Base-by-base conservation (phyloP, 2,797 vertebrate species). In the Hemibagrus guttatus region DNA sequence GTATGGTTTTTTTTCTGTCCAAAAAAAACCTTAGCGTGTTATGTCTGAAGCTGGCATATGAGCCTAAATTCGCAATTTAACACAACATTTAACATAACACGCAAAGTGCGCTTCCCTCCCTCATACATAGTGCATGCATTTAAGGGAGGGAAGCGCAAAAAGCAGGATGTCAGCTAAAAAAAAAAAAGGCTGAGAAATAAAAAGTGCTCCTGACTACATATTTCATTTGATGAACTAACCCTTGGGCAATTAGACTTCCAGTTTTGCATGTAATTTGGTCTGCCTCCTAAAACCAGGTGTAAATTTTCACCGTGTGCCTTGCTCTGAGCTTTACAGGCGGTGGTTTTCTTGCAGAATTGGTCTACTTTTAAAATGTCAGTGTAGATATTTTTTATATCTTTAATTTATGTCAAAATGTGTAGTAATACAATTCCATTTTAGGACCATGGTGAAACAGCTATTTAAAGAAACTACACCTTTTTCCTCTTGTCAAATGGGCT, bases 51-150 rank as follows among this genome's bases (percentile, higher is more conserved):
- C 39, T 81, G 79, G 39, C 14, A 1, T 28, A 81, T 46, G 39
- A 64, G 23, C 14, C 26, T 63, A 63, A 42, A 80, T 61, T 35
- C 19, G n/a, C 52, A 58, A 78, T 78, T 78, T 78, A 78, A 80
- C 58, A 80, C 78, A 80, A 46, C 39, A 81, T 81, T 81, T 81
- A 81, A 81, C 79, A 81, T 23, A 46, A 64, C 13, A 46, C 3
- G 39, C 26, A 12, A 49, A 64, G 26, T 49, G 26, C 6, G 8
- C 4, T 49, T 64, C 61, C 64, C 16, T 64, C 61, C 23, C 59
- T 81, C 26, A 28, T 49, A 64, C 42, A 64, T 64, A 66, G n/a
- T 54, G 46, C 28, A 31, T 23, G 63, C 42, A 66, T 52, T 66
- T 66, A 66, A 82, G n/a, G 3, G 35, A 46, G 9, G 7, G 49